A percentile compares a stretch with the other conserved stretches of the same genome.
Evolutionary conservation across 2,797 vertebrate species (phyloP).

Genomic region (Thalassophryne amazonica): DNA sequence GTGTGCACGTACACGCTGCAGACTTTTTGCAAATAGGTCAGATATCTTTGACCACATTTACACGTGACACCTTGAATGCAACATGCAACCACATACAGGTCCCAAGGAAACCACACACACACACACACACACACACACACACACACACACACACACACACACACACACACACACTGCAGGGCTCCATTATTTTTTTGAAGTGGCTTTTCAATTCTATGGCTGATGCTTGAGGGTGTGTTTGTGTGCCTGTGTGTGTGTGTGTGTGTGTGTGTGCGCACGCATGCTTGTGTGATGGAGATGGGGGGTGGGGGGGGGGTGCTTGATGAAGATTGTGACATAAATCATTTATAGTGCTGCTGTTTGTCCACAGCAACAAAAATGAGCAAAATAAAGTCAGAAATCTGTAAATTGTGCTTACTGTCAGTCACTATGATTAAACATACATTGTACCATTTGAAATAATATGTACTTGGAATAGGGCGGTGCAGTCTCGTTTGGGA

Average conservation of each 20-base stretch:
- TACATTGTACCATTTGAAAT: too few relatives aligned
- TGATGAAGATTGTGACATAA: conserved; percentile 62
- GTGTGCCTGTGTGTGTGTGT: conserved; percentile 3
- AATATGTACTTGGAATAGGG: too few relatives aligned
- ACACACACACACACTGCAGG: conserved; percentile 26
- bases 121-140: not conserved
- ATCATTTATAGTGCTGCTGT: conserved; percentile 55
- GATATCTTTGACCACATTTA: conserved; percentile 7
- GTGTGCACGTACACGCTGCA: not conserved
- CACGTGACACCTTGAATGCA: not conserved
- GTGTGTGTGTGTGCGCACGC: not conserved
- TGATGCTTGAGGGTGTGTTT: conserved; percentile 28
- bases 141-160: not conserved
- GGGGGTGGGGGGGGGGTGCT: conserved; percentile 5
- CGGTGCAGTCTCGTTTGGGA: too few relatives aligned
- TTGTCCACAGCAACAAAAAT: too few relatives aligned
- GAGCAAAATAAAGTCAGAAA: too few relatives aligned
- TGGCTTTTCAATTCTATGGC: conserved; percentile 58
- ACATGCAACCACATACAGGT: not conserved
- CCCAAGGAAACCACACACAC: not conserved
- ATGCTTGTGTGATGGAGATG: conserved; percentile 14
- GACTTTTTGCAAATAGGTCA: conserved; percentile 35
- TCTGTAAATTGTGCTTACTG: too few relatives aligned
- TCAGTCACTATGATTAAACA: too few relatives aligned
- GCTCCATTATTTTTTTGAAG: conserved; percentile 63